Evolutionary conservation across 2,888 invertebrate species (phyloP).

Genomic region (Rhorus exstirpatorius): DNA sequence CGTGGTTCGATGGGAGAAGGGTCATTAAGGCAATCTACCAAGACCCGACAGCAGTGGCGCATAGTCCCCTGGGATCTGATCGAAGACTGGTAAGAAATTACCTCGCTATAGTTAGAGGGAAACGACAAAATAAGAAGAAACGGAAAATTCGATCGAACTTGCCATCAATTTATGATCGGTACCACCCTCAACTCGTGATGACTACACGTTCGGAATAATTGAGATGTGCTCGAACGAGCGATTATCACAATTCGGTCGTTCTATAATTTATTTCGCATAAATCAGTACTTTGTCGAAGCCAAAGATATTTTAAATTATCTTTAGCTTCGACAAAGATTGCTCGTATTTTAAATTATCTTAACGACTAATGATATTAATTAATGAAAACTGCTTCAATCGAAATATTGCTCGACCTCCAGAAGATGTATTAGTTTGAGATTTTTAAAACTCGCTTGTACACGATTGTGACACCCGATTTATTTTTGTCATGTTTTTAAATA

Average conservation of each 20-base stretch:
- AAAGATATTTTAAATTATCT: too few relatives aligned
- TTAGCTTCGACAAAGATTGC: too few relatives aligned
- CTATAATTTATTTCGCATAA: conserved; percentile 28
- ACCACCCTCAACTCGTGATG: not conserved
- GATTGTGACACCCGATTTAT: too few relatives aligned
- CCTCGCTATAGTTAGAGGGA: not conserved
- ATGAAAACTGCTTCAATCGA: not conserved
- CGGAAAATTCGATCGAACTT: conserved; percentile 30
- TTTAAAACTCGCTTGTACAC: too few relatives aligned
- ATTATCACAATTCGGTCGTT: conserved; percentile 20
- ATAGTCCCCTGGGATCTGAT: conserved; percentile 32
- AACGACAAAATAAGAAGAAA: not conserved
- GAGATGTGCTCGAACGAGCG: conserved; percentile 23
- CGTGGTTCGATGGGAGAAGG: conserved; percentile 23
- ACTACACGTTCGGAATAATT: conserved; percentile 40
- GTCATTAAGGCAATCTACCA: conserved; percentile 62
- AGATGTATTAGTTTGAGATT: not conserved
- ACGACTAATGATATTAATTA: not conserved
- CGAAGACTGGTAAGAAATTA: conserved; percentile 56
- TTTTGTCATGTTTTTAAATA: too few relatives aligned
- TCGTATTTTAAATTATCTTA: not conserved
- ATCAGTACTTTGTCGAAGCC: conserved; percentile 2
- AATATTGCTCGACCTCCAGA: not conserved
- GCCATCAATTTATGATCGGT: conserved; percentile 17
- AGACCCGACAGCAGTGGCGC: conserved; percentile 17